A percentile compares a stretch with the other conserved stretches of the same genome.
These are phyloP conservation scores for Gonocerus acuteangulatus DNA, from an alignment of 2,888 invertebrate genomes.

Conservation along the genomic window DNA sequence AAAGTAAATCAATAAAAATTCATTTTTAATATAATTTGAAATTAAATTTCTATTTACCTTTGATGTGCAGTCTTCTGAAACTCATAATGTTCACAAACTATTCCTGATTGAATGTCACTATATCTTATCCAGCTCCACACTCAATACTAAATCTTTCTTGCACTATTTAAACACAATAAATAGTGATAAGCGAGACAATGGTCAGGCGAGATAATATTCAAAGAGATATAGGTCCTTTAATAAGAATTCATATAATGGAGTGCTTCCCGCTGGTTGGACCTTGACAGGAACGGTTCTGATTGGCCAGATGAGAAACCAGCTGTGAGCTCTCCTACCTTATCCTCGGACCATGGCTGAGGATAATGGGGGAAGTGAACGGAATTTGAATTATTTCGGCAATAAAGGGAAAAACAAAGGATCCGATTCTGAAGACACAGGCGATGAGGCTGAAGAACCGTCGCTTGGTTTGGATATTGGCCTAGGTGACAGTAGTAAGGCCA, in stretches of 20 bases:
- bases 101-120: no score
- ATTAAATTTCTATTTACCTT: no score
- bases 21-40: no score
- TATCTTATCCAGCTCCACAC: no score
- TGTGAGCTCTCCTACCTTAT: constrained; percentile 1
- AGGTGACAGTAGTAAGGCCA: constrained; percentile 19
- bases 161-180: neutral
- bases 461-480: constrained; percentile 33
- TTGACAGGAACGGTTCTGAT: constrained; percentile 9
- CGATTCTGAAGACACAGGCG: constrained; percentile 25
- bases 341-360: constrained; percentile 33
- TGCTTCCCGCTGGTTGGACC: constrained; percentile 21
- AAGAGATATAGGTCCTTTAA: neutral
- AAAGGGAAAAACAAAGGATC: constrained; percentile 25
- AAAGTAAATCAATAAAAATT: no score
- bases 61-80: no score
- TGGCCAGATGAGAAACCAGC: constrained; percentile 1
- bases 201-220: neutral
- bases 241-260: constrained; percentile 24
- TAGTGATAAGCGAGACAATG: neutral
- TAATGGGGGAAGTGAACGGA: constrained; percentile 28
- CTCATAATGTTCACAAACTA: no score
- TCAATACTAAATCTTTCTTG: neutral
- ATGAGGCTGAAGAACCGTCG: constrained; percentile 27
- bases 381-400: constrained; percentile 25